Base-by-base conservation (phyloP, 2,888 invertebrate genomes). In the Hipparchia semele region DNA sequence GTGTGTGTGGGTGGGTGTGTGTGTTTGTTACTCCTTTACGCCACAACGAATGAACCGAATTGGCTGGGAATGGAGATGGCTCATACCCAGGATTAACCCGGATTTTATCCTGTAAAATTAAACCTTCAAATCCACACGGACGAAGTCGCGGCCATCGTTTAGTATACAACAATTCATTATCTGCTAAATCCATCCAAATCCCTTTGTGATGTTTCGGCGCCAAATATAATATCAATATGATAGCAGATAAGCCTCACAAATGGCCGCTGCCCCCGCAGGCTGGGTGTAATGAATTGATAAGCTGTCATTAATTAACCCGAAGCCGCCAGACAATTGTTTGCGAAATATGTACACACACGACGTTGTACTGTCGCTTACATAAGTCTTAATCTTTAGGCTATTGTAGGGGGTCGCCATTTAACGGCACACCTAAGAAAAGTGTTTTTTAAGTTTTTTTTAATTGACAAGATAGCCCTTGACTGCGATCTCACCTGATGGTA, bases 271-370 rank as follows among this genome's bases (percentile, higher is more conserved):
- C 46, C 64, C 56, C 51, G 58, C 39, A n/a, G 51, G 45, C 53
- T 33, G 68, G 49, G 65, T 12, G 65, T 74, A 75, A 76, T 75
- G 58, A 76, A 76, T 75, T 72, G 71, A 76, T 76, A 71, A 76
- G 66, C 72, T 65, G 53, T 65, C 68, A 53, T 72, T 75, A 71
- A 76, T 77, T 75, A 76, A 60, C 70, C 68, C 53, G 46, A 58
- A 70, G 68, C 65, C 61, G 66, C 62, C 76, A 66, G 70, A 73
- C 75, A 65, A 70, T 72, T 72, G 58, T 68, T 56, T 67, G 53
- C 70, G 71, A 74, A 75, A 77, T 72, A 75, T 72, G 73, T 73
- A 68, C 68, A 61, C 68, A 67, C 73, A 69, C 69, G 68, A 39
- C 61, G 54, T 8, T 65, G 58, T 73, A 77, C 73, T 51, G 68